phyloP scores from a whole-genome alignment of 2,888 invertebrate genomes.

The Ferdinandea cuprea region DNA sequence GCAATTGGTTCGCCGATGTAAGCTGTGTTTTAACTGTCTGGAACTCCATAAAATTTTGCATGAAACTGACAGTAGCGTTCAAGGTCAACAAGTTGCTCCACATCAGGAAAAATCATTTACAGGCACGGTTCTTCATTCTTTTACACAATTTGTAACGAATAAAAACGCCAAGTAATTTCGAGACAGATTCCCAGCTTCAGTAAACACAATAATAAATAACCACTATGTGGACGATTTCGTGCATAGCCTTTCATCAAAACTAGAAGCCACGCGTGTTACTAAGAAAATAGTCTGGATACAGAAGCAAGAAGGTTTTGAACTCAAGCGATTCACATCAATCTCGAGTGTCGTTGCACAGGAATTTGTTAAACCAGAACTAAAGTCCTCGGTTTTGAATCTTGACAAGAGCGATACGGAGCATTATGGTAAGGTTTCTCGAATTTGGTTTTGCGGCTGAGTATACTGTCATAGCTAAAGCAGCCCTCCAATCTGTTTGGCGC shows the following conservation, averaged over 20 bases:
- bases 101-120: background rate
- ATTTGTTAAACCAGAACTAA: background rate
- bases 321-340: slow-evolving; percentile 11
- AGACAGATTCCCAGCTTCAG: no score
- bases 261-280: no score
- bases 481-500: no score
- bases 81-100: background rate
- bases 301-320: slow-evolving; percentile 3
- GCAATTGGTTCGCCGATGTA: slow-evolving; percentile 29
- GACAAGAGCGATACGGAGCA: slow-evolving; percentile 7
- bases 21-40: slow-evolving; percentile 58
- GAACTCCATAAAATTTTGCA: slow-evolving; percentile 21
- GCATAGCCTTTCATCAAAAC: no score
- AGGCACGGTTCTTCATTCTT: no score
- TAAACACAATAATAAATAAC: slow-evolving; percentile 44
- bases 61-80: background rate
- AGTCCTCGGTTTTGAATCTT: background rate
- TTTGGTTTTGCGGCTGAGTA: no score
- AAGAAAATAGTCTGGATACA: no score
- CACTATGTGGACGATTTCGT: no score
- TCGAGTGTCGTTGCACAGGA: background rate
- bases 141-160: no score
- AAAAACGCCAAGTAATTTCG: no score
- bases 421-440: slow-evolving; percentile 71
- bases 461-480: no score